Conservation (phyloP, 2,888 invertebrate species). For the Acanthosoma haemorrhoidale region DNA sequence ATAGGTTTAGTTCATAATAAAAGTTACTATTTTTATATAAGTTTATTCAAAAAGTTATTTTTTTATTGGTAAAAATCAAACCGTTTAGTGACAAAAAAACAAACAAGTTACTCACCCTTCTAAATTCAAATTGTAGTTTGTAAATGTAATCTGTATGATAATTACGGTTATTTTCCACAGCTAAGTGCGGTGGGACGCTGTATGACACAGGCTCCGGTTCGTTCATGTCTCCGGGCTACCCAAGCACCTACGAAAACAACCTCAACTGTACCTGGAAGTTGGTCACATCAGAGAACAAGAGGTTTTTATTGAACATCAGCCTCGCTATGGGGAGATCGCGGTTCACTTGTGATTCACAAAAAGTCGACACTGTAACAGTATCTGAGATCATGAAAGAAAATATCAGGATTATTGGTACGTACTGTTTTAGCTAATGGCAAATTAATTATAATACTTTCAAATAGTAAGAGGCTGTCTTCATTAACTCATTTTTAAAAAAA, state of each 20-base stretch:
- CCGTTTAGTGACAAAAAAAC: too few species aligned
- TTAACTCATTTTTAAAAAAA: too few species aligned
- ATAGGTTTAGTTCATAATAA: too few species aligned
- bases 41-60: too few species aligned
- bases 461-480: too few species aligned
- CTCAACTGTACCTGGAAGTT: slow-evolving; percentile 73
- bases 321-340: slow-evolving; percentile 65
- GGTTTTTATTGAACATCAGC: slow-evolving; percentile 59
- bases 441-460: too few species aligned
- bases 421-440: too few species aligned
- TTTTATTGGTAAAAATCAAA: too few species aligned
- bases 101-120: too few species aligned
- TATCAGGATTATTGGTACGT: background rate
- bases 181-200: slow-evolving; percentile 69
- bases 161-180: slow-evolving; percentile 48
- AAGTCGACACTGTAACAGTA: background rate
- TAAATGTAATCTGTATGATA: too few species aligned
- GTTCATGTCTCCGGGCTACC: slow-evolving; percentile 83
- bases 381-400: background rate
- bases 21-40: too few species aligned
- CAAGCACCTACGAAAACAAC: slow-evolving; percentile 57
- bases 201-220: slow-evolving; percentile 55
- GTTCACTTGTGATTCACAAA: background rate
- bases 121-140: too few species aligned
- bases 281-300: slow-evolving; percentile 67